Percentiles rank a stretch among this genome's conserved stretches.
phyloP scores from a whole-genome alignment of 2,797 vertebrate species.

The Aselliscus stoliczkanus region DNA sequence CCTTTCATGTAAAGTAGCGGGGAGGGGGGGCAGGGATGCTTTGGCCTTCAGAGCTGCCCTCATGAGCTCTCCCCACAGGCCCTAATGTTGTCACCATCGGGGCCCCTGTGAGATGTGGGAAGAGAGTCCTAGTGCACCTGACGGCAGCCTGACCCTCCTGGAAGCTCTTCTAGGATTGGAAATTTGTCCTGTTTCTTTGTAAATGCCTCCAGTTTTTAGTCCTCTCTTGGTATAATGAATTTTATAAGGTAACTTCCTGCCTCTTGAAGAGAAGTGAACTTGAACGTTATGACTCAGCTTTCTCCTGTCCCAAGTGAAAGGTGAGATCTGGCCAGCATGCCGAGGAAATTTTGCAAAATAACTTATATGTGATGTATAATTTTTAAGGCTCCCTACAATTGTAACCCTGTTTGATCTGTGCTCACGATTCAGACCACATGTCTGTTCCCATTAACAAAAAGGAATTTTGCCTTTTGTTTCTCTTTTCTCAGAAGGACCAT shows the following conservation, averaged over 20 bases:
- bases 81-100: not conserved
- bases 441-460: not conserved
- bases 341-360: not conserved
- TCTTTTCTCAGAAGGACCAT: conserved; percentile 90
- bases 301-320: not conserved
- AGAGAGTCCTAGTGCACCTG: accelerated
- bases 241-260: not conserved
- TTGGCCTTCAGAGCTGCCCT: not conserved
- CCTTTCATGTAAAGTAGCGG: not conserved
- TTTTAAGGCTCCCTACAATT: not conserved
- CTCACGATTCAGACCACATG: not conserved
- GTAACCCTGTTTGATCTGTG: not conserved
- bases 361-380: accelerated
- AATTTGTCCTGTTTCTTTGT: not conserved
- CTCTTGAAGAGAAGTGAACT: not conserved
- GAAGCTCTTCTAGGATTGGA: not conserved
- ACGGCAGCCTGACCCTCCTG: not conserved
- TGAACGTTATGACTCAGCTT: not conserved
- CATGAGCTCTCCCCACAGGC: not conserved
- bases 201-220: not conserved
- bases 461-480: not conserved
- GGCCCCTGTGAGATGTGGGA: not conserved
- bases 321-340: not conserved
- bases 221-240: not conserved
- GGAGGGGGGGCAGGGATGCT: not conserved